Conservation (phyloP, 1,140 invertebrate species). For the Rhizoglyphus robini region DNA sequence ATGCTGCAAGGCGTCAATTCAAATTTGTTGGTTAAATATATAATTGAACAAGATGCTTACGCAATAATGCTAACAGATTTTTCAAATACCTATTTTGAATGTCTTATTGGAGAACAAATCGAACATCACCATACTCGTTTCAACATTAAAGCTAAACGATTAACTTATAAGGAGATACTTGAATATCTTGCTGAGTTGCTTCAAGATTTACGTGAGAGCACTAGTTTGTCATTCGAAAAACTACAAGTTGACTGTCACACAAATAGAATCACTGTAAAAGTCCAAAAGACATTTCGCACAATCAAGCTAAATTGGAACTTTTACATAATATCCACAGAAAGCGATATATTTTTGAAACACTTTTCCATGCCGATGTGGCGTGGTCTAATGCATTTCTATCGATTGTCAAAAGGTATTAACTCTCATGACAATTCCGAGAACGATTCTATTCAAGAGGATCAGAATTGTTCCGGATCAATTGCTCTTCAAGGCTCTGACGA, state of each 20-base stretch:
- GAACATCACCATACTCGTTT: conserved; percentile 5
- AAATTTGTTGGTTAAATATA: conserved; percentile 4
- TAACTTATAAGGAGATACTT: neutral
- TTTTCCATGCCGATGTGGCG: conserved; percentile 5
- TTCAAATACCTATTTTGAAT: conserved; percentile 16
- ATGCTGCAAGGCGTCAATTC: neutral
- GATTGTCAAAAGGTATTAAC: neutral
- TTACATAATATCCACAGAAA: conserved; percentile 14
- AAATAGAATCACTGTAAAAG: neutral
- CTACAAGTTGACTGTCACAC: conserved; percentile 16
- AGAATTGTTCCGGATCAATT: too few relatives aligned
- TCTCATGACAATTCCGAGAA: neutral
- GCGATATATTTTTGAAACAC: conserved; percentile 5
- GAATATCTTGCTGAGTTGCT: neutral
- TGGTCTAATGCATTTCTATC: conserved; percentile 10
- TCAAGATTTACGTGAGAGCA: neutral
- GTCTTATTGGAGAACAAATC: neutral
- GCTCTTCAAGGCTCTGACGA: too few relatives aligned
- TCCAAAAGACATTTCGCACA: neutral
- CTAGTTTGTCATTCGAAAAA: neutral
- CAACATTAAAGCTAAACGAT: conserved; percentile 3
- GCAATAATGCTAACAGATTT: conserved; percentile 14
- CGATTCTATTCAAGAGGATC: neutral
- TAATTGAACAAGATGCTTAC: neutral
- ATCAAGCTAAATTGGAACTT: conserved; percentile 13